A percentile compares a stretch with the other conserved stretches of the same genome.
Evolutionary conservation across 2,888 invertebrate genomes (phyloP).

Genomic region (Gasteruption jaculator): DNA sequence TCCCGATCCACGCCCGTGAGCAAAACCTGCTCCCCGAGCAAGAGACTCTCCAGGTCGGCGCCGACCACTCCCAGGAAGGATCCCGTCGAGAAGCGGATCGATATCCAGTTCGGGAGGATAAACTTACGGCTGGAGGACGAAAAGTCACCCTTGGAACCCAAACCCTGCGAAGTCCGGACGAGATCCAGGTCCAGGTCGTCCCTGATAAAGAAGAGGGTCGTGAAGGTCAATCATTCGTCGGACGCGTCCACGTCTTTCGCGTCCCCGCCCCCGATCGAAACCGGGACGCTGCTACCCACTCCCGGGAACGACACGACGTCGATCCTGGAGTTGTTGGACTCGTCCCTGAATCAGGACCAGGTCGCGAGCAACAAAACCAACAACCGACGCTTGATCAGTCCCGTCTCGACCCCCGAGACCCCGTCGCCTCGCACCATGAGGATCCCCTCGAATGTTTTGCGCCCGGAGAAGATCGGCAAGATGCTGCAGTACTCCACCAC

Average conservation of each 20-base stretch:
- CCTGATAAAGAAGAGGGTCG: slow-evolving; percentile 17
- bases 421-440: slow-evolving; percentile 44
- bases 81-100: slow-evolving; percentile 14
- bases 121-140: neutral
- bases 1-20: slow-evolving; percentile 29
- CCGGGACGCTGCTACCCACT: slow-evolving; percentile 24
- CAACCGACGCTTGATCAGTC: slow-evolving; percentile 36
- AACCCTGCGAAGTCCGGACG: slow-evolving; percentile 8
- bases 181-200: slow-evolving; percentile 14
- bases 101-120: neutral
- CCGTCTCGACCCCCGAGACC: slow-evolving; percentile 47
- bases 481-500: slow-evolving; percentile 24
- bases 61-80: slow-evolving; percentile 30
- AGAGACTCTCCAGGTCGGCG: slow-evolving; percentile 29
- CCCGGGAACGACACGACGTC: slow-evolving; percentile 32
- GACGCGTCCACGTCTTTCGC: slow-evolving; percentile 46
- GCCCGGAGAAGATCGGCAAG: slow-evolving; percentile 27
- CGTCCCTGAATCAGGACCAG: slow-evolving; percentile 31
- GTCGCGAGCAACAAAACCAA: too few relatives aligned
- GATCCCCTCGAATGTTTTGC: slow-evolving; percentile 41
- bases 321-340: slow-evolving; percentile 43
- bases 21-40: slow-evolving; percentile 28
- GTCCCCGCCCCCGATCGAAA: slow-evolving; percentile 36
- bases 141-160: neutral
- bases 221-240: slow-evolving; percentile 36